Evolutionary conservation across 2,113 vertebrate species (phyloP), one percentile per base, ranked within the genome.

Genomic region (Galbula dea): DNA sequence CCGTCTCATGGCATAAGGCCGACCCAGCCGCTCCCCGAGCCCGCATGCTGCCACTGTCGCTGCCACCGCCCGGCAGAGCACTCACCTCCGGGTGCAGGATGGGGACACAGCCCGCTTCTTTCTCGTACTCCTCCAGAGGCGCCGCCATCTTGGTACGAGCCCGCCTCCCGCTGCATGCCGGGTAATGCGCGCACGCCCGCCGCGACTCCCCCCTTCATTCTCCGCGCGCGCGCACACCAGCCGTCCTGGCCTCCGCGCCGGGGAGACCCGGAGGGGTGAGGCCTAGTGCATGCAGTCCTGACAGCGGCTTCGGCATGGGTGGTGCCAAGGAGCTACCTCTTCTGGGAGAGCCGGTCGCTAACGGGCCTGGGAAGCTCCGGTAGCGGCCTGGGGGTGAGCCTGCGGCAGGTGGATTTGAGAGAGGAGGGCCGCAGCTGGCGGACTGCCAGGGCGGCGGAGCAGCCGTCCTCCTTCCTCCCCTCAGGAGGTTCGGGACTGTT

Each of bases 131-230:
- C 94, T 98, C 98, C 97, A 99, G 98, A 97, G 98, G 98, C 97
- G 98, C 98, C 95, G 98, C 99, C 99, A 99, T 99, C 98, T 99
- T 99, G 98, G 98, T 98, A 97, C 97, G 97, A 97, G 97, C 97
- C 95, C 98, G 98, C 98, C 96, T 89, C 98, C 97, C 98, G 96
- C 95, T 97, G 99, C 99, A 99, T 99, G 98, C 97, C 97, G 99
- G 99, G 99, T 96, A 97, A 77, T 69, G 96, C 92, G 94, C 93
- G 94, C 87, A 86, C 89, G 16, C 84, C 91, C 94, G 89, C 71
- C 48, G 81, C 68, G 11, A 52, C 30, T 6, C 24, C 32, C 52
- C 8, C 39, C 75, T 12, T n/a, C 30, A 14, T 41, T 41, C 29
- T 22, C 20, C 30, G 41, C 15, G 41, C 69, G 80, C 88, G 86